phyloP scores from a whole-genome alignment of 2,888 invertebrate species.

The Noctua janthe region DNA sequence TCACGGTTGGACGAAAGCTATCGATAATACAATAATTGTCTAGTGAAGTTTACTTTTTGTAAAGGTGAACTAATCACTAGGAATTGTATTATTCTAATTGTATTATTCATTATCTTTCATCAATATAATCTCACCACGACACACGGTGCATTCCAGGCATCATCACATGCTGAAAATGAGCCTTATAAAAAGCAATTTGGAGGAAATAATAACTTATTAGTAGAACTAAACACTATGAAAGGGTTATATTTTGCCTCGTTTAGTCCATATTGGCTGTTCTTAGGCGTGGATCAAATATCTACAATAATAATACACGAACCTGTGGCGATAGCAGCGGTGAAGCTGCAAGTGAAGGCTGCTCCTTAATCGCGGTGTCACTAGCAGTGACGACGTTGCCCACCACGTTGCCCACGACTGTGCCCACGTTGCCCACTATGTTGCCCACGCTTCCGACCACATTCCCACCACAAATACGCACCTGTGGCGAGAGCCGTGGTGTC shows the following conservation, averaged over 20 bases:
- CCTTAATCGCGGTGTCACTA: conserved; percentile 83
- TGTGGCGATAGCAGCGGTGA: conserved; percentile 84
- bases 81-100: not conserved
- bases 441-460: conserved; percentile 60
- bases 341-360: conserved; percentile 85
- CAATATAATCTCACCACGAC: conserved; percentile 26
- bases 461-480: conserved; percentile 73
- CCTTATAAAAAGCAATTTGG: conserved; percentile 16
- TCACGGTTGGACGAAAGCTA: conserved; percentile 6
- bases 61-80: not conserved
- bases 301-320: conserved; percentile 69
- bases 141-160: conserved; percentile 30
- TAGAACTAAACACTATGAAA: conserved; percentile 10
- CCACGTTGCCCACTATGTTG: conserved; percentile 71
- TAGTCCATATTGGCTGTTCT: conserved; percentile 12
- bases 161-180: conserved; percentile 46
- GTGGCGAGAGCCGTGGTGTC: conserved; percentile 84
- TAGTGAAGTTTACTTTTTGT: not conserved
- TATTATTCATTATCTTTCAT: conserved; percentile 1
- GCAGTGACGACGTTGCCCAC: conserved; percentile 69
- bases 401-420: conserved; percentile 70
- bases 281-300: conserved; percentile 17
- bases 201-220: conserved; percentile 2
- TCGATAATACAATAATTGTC: not conserved
- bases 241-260: conserved; percentile 16